phyloP scores from a whole-genome alignment of 2,888 invertebrate genomes.

The Reticulitermes lucifugus region DNA sequence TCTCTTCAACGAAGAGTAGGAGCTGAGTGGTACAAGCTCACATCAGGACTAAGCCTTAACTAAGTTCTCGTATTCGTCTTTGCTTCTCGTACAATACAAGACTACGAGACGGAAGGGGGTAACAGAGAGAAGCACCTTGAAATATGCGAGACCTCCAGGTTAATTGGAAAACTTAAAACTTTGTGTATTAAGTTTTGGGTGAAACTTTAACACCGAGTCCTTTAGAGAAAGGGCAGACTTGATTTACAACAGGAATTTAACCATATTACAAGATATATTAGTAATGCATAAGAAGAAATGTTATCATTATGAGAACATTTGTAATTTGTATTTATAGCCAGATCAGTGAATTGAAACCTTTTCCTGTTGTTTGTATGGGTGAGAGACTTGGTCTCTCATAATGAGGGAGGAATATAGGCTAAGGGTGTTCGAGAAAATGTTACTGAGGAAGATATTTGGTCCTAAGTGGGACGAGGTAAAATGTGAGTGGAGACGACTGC shows the following conservation, averaged over 20 bases:
- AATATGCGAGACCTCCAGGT: constrained; percentile 22
- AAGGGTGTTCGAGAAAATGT: too few relatives aligned
- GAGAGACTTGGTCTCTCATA: too few relatives aligned
- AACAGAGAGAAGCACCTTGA: not conserved
- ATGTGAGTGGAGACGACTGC: too few relatives aligned
- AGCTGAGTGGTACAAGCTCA: not conserved
- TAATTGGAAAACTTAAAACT: constrained; percentile 33
- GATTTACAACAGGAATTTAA: not conserved
- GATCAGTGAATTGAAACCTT: too few relatives aligned
- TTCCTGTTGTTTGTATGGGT: too few relatives aligned
- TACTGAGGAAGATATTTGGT: too few relatives aligned
- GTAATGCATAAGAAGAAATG: too few relatives aligned
- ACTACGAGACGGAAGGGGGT: not conserved
- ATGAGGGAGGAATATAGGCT: too few relatives aligned
- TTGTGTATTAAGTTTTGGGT: constrained; percentile 5
- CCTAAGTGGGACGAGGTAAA: too few relatives aligned
- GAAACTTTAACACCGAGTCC: not conserved
- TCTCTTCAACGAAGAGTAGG: not conserved
- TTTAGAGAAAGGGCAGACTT: not conserved
- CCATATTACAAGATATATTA: not conserved
- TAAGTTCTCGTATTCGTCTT: not conserved
- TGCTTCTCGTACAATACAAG: not conserved
- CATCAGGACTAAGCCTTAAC: too few relatives aligned
- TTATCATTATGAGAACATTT: too few relatives aligned
- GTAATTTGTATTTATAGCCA: too few relatives aligned